Evolutionary conservation across 2,888 invertebrate species (phyloP), one percentile per base, ranked within the genome.

Genomic region (Stenodema calcarata): DNA sequence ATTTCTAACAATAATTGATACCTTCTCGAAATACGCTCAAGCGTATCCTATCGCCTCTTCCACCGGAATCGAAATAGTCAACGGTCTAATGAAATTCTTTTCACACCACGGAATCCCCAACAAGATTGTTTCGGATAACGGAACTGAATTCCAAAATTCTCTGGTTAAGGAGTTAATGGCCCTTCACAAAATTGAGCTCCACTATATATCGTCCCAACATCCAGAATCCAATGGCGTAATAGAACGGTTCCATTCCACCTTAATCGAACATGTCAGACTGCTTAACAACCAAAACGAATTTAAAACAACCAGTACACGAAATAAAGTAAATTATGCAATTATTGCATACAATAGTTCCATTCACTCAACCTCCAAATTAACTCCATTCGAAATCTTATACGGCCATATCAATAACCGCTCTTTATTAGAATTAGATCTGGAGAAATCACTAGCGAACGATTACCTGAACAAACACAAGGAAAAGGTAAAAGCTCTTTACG

Each of bases 171-270:
- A 86, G 27, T 62, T 82, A 16, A 16, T 80, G n/a, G 9, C 12
- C 0, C 30, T 82, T 14, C 86, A 86, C 18, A 86, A 86, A 7
- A 62, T 86, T 16, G 30, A 44, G 9, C n/a, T n/a, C n/a, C n/a
- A n/a, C n/a, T n/a, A n/a, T 86, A 80, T 81, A 69, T 30, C 30
- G 18, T 44, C 50, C 41, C 81, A 86, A 35, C 47, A 86, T 69
- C 86, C 86, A 0, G n/a, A 62, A 1, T 82, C 81, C 16, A 86
- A 86, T 44, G n/a, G 28, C 0, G 14, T 50, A 14, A 30, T 81
- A 11, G 81, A 86, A 86, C 28, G 86, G 23, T 81, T 83, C 54
- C 86, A 86, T 28, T 86, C 86, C 0, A 86, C 86, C 4, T 4
- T 83, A 12, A 50, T 86, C 6, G 86, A 86, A 86, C 54, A 69